A percentile compares a stretch with the other conserved stretches of the same genome.
These are phyloP conservation scores for Perdix hodgsoniae DNA, from an alignment of 2,797 vertebrate species.

Conservation along the genomic window DNA sequence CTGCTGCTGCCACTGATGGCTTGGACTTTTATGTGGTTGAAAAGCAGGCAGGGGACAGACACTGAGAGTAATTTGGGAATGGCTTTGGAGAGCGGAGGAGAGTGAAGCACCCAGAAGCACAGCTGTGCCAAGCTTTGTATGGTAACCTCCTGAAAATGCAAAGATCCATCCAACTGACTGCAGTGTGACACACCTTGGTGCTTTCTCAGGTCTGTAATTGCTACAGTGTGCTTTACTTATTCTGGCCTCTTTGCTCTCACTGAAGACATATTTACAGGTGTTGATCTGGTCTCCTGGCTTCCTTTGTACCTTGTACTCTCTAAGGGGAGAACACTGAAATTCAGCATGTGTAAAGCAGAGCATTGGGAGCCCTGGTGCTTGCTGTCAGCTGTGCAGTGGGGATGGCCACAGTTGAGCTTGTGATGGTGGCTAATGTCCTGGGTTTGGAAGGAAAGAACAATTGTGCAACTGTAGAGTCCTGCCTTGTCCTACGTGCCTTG, in stretches of 20 bases:
- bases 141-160: not conserved
- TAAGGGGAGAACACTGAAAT: not conserved
- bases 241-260: not conserved
- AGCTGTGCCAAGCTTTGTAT: not conserved
- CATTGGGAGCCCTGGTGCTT: not conserved
- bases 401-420: not conserved
- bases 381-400: fast-evolving
- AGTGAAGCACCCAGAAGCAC: not conserved
- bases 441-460: not conserved
- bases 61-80: not conserved
- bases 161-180: not conserved
- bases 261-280: not conserved
- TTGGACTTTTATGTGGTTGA: not conserved
- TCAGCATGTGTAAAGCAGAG: not conserved
- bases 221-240: not conserved
- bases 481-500: not conserved
- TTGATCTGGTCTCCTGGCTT: not conserved
- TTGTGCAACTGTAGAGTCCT: not conserved
- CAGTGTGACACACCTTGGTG: not conserved
- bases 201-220: not conserved
- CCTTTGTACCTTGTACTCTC: not conserved
- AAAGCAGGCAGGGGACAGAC: not conserved
- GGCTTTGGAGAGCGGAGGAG: not conserved
- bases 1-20: not conserved
- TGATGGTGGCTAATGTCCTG: not conserved